These are phyloP conservation scores for Erethizon dorsatum DNA, from an alignment of 2,797 vertebrate species.

Conservation along the genomic window DNA sequence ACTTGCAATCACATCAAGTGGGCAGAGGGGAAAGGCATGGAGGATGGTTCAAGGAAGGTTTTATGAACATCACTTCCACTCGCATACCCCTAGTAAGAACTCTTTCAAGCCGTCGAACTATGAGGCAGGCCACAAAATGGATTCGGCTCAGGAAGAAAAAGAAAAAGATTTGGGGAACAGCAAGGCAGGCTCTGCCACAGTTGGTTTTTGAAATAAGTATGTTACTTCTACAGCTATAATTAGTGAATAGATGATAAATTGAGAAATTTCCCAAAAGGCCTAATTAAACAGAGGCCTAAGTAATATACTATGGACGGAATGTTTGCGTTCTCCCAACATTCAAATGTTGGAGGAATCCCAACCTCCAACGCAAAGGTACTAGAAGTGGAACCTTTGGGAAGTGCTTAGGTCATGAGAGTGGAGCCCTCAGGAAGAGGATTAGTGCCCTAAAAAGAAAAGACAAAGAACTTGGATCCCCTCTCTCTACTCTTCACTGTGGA, in stretches of 20 bases:
- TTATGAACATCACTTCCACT: background rate
- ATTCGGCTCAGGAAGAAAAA: constrained; percentile 20
- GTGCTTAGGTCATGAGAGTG: background rate
- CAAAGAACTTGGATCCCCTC: background rate
- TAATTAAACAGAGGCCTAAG: background rate
- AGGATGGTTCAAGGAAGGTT: background rate
- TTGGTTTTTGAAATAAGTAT: constrained; percentile 32
- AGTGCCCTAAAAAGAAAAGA: background rate
- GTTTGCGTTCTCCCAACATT: background rate
- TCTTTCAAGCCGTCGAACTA: background rate
- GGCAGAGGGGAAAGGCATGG: background rate
- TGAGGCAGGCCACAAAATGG: background rate
- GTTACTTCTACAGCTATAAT: background rate
- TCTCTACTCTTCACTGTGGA: background rate
- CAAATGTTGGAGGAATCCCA: background rate
- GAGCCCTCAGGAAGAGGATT: background rate
- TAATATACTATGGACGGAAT: background rate
- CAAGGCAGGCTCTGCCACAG: background rate
- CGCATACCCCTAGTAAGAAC: background rate
- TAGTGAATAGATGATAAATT: constrained; percentile 3
- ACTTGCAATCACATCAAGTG: background rate
- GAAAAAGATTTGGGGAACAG: background rate
- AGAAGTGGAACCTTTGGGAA: background rate
- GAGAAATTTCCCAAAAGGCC: constrained; percentile 41
- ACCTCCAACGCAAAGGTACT: background rate